Conservation (phyloP, 2,113 vertebrate species). For the Anguilla japonica region DNA sequence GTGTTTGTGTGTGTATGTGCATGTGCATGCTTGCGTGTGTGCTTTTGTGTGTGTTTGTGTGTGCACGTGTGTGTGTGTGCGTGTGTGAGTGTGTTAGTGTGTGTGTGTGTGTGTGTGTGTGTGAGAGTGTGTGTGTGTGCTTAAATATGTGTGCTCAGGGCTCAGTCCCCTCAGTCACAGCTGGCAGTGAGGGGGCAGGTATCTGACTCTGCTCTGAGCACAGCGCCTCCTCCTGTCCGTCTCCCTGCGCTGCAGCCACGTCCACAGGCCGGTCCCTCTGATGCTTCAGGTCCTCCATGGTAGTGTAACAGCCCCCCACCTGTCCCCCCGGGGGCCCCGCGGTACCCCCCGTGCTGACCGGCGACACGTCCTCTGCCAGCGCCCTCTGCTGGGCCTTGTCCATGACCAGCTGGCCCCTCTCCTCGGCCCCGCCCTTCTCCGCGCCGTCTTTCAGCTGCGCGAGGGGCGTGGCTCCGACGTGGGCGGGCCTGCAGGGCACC, state of each 20-base stretch:
- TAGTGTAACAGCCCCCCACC: slow-evolving; percentile 7
- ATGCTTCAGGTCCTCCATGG: slow-evolving; percentile 12
- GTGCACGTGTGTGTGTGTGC: too few species aligned
- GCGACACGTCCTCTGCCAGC: too few species aligned
- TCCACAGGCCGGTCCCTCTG: neutral
- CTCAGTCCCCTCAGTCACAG: neutral
- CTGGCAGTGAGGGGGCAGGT: neutral
- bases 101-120: neutral
- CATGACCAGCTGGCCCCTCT: slow-evolving; percentile 35
- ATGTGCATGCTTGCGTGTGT: too few species aligned
- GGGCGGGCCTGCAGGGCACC: slow-evolving; percentile 55
- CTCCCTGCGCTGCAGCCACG: neutral
- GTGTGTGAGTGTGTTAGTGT: too few species aligned
- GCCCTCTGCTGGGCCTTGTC: slow-evolving; percentile 32
- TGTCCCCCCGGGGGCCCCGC: neutral
- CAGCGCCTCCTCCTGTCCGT: neutral
- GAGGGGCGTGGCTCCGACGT: slow-evolving; percentile 28
- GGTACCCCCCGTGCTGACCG: neutral
- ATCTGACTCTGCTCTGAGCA: slow-evolving; percentile 12
- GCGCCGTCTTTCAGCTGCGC: neutral
- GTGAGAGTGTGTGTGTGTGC: neutral
- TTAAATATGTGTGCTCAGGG: neutral
- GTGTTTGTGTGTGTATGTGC: too few species aligned
- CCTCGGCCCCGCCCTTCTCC: slow-evolving; percentile 16
- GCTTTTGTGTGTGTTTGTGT: too few species aligned